Percentiles rank a stretch among this genome's conserved stretches.
phyloP scores from a whole-genome alignment of 2,113 vertebrate genomes.

The Rhagologus leucostigma region DNA sequence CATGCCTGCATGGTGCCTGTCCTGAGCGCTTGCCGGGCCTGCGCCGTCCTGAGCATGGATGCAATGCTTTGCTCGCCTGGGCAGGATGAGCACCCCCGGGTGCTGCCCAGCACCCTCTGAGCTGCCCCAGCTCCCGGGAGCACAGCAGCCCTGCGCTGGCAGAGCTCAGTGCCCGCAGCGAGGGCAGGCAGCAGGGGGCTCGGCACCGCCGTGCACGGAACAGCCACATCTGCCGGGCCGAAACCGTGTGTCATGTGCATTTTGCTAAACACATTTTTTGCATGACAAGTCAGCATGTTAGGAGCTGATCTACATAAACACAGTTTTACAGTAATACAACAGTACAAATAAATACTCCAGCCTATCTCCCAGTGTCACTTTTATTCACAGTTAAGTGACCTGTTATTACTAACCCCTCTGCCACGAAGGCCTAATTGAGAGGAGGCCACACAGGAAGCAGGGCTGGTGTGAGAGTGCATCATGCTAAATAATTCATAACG shows the following conservation, averaged over 20 bases:
- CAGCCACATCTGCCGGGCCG: neutral
- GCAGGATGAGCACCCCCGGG: accelerated
- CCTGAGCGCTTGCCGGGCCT: accelerated
- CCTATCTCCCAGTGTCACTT: neutral
- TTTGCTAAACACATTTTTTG: neutral
- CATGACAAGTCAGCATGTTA: neutral
- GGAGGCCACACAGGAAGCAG: neutral
- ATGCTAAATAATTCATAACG: neutral
- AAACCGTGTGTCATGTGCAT: neutral
- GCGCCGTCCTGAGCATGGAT: accelerated
- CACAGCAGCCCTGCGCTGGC: neutral
- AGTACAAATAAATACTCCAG: neutral
- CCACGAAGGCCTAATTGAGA: neutral
- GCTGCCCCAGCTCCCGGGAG: neutral
- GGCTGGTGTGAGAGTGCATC: neutral
- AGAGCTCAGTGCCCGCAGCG: neutral
- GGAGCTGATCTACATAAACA: conserved; percentile 10
- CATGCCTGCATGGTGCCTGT: accelerated
- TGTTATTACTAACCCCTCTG: neutral
- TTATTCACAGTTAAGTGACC: conserved; percentile 10
- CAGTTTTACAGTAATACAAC: neutral
- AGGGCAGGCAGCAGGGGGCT: neutral
- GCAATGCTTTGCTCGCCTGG: accelerated
- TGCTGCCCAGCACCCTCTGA: neutral
- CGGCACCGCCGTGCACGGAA: accelerated